These are phyloP conservation scores for Drosophila cardini DNA, from an alignment of 1,140 invertebrate species.

Conservation along the genomic window DNA sequence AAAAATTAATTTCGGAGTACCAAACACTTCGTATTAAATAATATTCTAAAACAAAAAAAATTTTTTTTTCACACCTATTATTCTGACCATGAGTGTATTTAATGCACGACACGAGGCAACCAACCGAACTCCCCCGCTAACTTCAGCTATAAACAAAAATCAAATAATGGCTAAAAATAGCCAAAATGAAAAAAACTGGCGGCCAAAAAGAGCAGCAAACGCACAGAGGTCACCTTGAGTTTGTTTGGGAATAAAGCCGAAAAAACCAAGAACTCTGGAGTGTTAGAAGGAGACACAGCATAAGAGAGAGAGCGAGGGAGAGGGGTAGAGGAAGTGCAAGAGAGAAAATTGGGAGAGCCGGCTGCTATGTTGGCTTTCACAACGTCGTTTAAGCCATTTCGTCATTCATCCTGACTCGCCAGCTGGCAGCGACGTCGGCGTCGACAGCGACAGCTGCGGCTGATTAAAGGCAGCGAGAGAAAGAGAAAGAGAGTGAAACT, in stretches of 20 bases:
- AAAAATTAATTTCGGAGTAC: too few relatives aligned
- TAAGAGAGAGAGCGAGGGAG: constrained; percentile 17
- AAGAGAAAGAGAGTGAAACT: too few relatives aligned
- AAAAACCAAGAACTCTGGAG: constrained; percentile 64
- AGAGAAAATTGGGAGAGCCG: constrained; percentile 19
- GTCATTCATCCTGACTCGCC: constrained; percentile 74
- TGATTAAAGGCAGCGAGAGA: background rate
- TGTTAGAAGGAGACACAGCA: constrained; percentile 20
- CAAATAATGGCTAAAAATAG: constrained; percentile 68
- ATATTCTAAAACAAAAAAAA: too few relatives aligned
- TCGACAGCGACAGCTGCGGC: constrained; percentile 28
- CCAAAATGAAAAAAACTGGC: background rate
- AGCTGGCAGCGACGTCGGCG: constrained; percentile 28
- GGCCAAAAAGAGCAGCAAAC: constrained; percentile 24
- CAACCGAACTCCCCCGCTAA: constrained; percentile 12
- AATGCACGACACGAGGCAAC: constrained; percentile 29
- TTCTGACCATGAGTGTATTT: too few relatives aligned
- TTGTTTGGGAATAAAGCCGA: constrained; percentile 28
- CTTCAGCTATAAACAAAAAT: constrained; percentile 48
- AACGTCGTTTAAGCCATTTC: constrained; percentile 62
- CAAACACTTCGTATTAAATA: too few relatives aligned
- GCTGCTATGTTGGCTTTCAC: constrained; percentile 63
- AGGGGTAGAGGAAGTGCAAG: constrained; percentile 22
- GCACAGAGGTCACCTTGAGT: constrained; percentile 73
- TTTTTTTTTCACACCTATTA: too few relatives aligned